Evolutionary conservation across 1,140 invertebrate species (phyloP).

Genomic region (Euura saliciscinereae): DNA sequence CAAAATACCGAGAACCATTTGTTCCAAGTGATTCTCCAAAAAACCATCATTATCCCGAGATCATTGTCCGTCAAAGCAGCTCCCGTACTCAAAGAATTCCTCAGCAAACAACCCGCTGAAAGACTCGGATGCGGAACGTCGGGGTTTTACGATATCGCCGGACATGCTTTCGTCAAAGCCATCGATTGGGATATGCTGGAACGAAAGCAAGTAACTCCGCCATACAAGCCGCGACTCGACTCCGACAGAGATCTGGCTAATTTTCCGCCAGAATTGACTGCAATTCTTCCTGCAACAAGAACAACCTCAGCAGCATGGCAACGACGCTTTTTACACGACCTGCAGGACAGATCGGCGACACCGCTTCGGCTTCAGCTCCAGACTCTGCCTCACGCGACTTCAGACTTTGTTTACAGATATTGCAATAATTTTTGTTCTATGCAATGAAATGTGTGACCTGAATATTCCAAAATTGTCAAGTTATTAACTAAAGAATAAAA

Average conservation of each 20-base stretch:
- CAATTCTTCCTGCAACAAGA: constrained; percentile 63
- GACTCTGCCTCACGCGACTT: constrained; percentile 30
- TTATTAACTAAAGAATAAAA: no score
- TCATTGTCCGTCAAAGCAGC: constrained; percentile 37
- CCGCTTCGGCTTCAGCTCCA: constrained; percentile 36
- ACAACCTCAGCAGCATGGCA: constrained; percentile 35
- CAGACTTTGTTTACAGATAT: constrained; percentile 23
- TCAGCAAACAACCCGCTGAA: constrained; percentile 67
- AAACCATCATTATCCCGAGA: neutral
- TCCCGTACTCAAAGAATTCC: constrained; percentile 79
- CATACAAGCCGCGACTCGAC: constrained; percentile 68
- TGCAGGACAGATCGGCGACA: constrained; percentile 48
- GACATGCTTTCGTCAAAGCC: constrained; percentile 46
- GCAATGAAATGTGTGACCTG: no score
- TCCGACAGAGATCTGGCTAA: no score
- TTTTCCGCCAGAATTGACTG: constrained; percentile 52
- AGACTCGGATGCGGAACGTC: constrained; percentile 67
- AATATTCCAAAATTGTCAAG: no score
- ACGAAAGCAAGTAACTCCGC: constrained; percentile 71
- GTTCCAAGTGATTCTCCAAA: no score
- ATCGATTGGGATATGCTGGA: constrained; percentile 79
- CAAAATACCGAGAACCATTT: neutral
- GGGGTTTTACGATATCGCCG: constrained; percentile 72
- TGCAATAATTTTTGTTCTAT: no score
- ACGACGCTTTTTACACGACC: constrained; percentile 48